Evolutionary conservation across 2,888 invertebrate species (phyloP), one percentile per base, ranked within the genome.

Genomic region (Dynastes hyllus): DNA sequence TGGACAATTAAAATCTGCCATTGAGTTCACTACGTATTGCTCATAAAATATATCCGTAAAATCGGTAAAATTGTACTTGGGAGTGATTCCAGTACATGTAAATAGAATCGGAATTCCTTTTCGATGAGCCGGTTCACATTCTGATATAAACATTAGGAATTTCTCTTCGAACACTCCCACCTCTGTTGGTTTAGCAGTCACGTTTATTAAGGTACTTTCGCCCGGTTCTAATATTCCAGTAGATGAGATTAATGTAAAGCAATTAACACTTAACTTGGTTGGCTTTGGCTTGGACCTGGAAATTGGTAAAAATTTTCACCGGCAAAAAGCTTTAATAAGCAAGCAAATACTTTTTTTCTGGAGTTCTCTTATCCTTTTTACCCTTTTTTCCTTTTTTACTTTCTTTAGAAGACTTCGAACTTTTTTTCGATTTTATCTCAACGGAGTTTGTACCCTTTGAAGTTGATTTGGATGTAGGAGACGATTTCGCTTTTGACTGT

Each of bases 41-140:
- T 93, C 92, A 79, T 90, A 90, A 84, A 93, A 93, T 0, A 93
- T 92, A 2, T 89, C 90, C 76, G 91, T 90, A 29, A 91, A 85
- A 85, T 93, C 91, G 85, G 90, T 88, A 78, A 93, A 91, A 84
- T 93, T 91, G 77, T 93, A 85, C 8, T 87, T 87, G 0, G 93
- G 93, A 83, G 92, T 87, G n/a, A 90, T 91, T 29, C 92, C 92
- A 16, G 90, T 90, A 2, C 91, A 92, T 1, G 89, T 88, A 5
- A 93, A 84, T 55, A 83, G 89, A 0, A 93, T 83, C 1, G 87
- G 88, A 66, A 90, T 90, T 0, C 92, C 92, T 22, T 89, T 84
- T 16, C 89, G 88, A 82, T 91, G 90, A n/a, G 90, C 90, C 0
- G 90, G 90, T 27, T 89, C 81, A 40, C 86, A 84, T 81, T 90